Evolutionary conservation across 2,113 vertebrate species (phyloP).

Genomic region (Diadophis punctatus): DNA sequence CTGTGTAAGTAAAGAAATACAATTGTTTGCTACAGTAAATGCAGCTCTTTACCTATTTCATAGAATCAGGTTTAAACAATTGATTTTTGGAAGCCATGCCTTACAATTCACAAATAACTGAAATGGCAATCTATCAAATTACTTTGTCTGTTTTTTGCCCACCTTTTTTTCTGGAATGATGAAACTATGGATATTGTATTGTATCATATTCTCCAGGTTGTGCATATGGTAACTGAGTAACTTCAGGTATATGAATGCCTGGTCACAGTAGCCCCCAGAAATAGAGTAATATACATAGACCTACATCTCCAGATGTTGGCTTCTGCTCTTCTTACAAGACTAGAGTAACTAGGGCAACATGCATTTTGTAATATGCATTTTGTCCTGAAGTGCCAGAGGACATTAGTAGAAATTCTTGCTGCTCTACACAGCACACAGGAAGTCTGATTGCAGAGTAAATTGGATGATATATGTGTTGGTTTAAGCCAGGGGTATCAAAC

Average conservation of each 20-base stretch:
- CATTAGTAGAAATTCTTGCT: neutral
- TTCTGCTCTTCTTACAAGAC: neutral
- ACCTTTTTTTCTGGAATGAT: neutral
- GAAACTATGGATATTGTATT: neutral
- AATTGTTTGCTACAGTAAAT: neutral
- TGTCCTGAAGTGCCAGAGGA: neutral
- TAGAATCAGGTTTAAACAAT: neutral
- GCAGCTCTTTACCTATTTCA: neutral
- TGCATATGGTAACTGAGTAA: neutral
- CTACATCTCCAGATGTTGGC: neutral
- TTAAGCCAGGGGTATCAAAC: too few relatives aligned
- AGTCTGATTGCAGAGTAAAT: neutral
- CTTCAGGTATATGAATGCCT: neutral
- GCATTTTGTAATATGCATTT: neutral
- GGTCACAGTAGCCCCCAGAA: neutral
- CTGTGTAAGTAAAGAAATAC: constrained; percentile 75
- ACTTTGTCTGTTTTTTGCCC: neutral
- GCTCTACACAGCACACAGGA: neutral
- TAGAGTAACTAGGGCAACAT: too few relatives aligned
- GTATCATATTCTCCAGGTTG: neutral
- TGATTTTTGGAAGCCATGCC: neutral
- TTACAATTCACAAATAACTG: neutral
- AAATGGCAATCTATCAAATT: neutral
- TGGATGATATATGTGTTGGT: neutral
- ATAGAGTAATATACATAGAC: neutral